Percentiles rank a stretch among this genome's conserved stretches.
Evolutionary conservation across 2,797 vertebrate genomes (phyloP).

Genomic region (Bradypus variegatus): DNA sequence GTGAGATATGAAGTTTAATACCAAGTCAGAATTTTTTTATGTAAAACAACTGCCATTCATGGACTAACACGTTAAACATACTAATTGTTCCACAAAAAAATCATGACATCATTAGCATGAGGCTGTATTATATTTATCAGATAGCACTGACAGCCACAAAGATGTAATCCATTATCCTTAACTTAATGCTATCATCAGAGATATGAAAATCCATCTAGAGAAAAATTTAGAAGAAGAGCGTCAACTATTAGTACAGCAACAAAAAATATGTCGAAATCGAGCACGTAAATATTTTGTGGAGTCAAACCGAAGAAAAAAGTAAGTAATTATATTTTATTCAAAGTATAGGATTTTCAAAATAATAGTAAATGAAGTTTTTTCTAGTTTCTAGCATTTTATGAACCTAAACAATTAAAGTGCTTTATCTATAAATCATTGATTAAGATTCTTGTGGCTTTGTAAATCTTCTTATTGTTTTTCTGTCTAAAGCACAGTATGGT

Average conservation of each 20-base stretch:
- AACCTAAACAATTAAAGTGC: conserved; percentile 8
- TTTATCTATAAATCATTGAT: conserved; percentile 35
- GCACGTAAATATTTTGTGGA: conserved; percentile 81
- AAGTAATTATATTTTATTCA: conserved; percentile 64
- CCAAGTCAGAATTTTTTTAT: neutral
- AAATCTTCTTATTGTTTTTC: neutral
- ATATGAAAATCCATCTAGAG: conserved; percentile 69
- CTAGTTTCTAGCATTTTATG: conserved; percentile 3
- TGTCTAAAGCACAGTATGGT: neutral
- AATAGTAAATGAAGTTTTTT: neutral
- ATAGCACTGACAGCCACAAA: neutral
- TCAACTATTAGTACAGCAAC: conserved; percentile 79
- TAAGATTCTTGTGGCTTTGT: conserved; percentile 3
- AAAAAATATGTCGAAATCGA: conserved; percentile 77
- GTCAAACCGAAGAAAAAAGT: conserved; percentile 89
- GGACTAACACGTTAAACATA: neutral
- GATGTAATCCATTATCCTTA: conserved; percentile 71
- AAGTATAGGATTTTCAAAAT: neutral
- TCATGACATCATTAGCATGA: neutral
- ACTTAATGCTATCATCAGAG: conserved; percentile 68
- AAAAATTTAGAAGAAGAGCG: conserved; percentile 78
- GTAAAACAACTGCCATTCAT: neutral
- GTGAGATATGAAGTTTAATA: neutral
- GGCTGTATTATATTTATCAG: neutral
- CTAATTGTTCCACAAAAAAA: conserved; percentile 15